Conservation (phyloP, 1,140 invertebrate species). For the Atta colombica region DNA sequence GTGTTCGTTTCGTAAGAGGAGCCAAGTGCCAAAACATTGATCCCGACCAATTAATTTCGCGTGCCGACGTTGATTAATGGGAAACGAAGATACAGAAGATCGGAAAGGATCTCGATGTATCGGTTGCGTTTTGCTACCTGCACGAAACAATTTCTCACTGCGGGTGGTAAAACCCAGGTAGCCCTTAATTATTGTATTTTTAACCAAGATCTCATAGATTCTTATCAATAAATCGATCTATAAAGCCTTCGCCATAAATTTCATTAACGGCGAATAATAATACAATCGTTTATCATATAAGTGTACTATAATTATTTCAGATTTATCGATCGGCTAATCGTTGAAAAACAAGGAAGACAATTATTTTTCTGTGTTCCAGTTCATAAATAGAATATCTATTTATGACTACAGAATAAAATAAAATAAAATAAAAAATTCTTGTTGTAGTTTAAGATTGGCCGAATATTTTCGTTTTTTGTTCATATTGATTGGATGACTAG, state of each 20-base stretch:
- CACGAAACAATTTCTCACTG: slow-evolving; percentile 70
- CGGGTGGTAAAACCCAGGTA: slow-evolving; percentile 22
- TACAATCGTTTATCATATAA: background rate
- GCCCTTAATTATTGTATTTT: slow-evolving; percentile 16
- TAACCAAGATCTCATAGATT: slow-evolving; percentile 17
- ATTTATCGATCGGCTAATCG: no score
- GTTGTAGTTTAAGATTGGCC: no score
- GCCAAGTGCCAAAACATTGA: slow-evolving; percentile 74
- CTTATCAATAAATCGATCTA: background rate
- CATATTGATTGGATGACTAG: no score
- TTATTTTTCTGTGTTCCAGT: no score
- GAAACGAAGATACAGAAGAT: slow-evolving; percentile 56
- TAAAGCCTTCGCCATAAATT: background rate
- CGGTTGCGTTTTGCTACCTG: slow-evolving; percentile 64
- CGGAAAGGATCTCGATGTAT: slow-evolving; percentile 43
- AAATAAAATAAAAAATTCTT: no score
- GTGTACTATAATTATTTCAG: background rate
- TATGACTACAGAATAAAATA: no score
- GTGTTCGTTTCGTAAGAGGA: slow-evolving; percentile 61
- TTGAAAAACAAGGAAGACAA: no score
- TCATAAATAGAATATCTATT: no score
- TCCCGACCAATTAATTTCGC: slow-evolving; percentile 67
- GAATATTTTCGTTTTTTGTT: no score
- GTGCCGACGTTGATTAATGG: slow-evolving; percentile 76
- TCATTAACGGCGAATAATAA: background rate